Conservation (phyloP, 2,797 vertebrate genomes). For the Oryzias sinensis region DNA sequence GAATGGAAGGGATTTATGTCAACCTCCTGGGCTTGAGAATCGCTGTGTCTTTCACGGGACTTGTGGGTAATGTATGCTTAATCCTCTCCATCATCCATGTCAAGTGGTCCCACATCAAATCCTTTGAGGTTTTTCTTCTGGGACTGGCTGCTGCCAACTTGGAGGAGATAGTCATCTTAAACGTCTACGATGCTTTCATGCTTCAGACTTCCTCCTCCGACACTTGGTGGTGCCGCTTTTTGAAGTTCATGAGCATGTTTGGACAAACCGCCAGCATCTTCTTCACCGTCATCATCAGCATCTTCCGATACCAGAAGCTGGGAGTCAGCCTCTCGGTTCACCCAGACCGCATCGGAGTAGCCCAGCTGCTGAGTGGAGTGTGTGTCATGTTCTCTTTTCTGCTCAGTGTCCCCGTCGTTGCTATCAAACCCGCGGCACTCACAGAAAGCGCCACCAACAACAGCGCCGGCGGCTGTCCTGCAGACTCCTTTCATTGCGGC, state of each 20-base stretch:
- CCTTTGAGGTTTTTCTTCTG: conserved; percentile 76
- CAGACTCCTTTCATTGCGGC: conserved; percentile 69
- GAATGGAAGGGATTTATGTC: conserved; percentile 34
- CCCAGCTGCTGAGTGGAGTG: conserved; percentile 35
- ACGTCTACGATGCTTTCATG: conserved; percentile 58
- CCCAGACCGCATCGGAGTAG: conserved; percentile 63
- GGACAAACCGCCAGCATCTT: conserved; percentile 72
- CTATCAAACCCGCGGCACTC: conserved; percentile 14
- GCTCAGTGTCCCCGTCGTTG: conserved; percentile 57
- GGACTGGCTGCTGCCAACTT: conserved; percentile 70
- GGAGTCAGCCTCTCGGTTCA: conserved; percentile 52
- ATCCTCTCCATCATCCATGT: conserved; percentile 57
- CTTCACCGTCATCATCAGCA: conserved; percentile 76
- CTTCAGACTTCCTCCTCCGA: not conserved
- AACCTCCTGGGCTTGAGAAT: conserved; percentile 54
- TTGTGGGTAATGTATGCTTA: conserved; percentile 68
- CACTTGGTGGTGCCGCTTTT: conserved; percentile 38
- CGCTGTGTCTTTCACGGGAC: conserved; percentile 59
- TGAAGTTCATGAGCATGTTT: conserved; percentile 66
- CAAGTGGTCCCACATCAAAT: conserved; percentile 55
- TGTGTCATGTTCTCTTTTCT: conserved; percentile 44
- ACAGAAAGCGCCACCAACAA: conserved; percentile 17
- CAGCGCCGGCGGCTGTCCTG: conserved; percentile 53
- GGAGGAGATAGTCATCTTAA: conserved; percentile 67
- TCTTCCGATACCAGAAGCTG: conserved; percentile 80